A percentile compares a stretch with the other conserved stretches of the same genome.
Conservation (phyloP, 2,113 vertebrate species). For the Scytalopus superciliaris region DNA sequence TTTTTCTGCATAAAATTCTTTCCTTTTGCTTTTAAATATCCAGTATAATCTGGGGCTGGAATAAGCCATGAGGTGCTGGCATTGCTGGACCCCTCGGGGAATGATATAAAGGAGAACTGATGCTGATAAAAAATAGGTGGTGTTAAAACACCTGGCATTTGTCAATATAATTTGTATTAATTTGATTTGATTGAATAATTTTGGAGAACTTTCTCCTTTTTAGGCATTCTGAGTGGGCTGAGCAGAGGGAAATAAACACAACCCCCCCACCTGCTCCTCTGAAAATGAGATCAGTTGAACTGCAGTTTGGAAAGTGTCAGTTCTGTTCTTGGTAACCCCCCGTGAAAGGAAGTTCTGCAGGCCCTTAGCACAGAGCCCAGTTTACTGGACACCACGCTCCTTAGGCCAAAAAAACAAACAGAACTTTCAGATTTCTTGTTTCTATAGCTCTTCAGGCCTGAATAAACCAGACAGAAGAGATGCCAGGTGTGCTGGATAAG, state of each 20-base stretch:
- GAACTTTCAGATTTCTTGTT: not conserved
- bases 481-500: not conserved
- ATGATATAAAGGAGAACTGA: not conserved
- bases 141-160: not conserved
- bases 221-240: not conserved
- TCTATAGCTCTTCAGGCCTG: not conserved
- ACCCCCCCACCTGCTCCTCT: not conserved
- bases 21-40: constrained; percentile 29
- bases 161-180: not conserved
- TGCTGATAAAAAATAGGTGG: not conserved
- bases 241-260: not conserved
- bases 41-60: not conserved
- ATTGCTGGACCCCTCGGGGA: not conserved
- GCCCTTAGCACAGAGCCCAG: not conserved
- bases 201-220: not conserved
- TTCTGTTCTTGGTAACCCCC: not conserved
- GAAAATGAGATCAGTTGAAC: not conserved
- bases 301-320: not conserved
- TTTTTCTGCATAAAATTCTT: constrained; percentile 37
- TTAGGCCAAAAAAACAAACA: not conserved
- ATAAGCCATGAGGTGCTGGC: not conserved
- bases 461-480: not conserved
- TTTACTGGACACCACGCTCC: not conserved
- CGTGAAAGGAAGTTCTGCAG: not conserved
- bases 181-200: not conserved